Evolutionary conservation across 2,888 invertebrate genomes (phyloP).

Genomic region (Oegoconia quadripuncta): DNA sequence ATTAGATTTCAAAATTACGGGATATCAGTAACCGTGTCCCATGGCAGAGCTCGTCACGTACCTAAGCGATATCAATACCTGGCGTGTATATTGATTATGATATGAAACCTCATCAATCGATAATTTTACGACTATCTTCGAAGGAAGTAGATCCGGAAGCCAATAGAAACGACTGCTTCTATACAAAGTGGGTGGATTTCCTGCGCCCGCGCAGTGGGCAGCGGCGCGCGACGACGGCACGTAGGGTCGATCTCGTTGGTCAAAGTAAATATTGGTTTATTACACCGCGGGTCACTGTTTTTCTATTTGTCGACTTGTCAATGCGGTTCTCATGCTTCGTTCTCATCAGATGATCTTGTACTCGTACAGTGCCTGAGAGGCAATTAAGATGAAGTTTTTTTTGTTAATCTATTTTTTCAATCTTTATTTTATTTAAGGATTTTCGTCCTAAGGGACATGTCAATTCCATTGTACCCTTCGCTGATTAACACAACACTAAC

Average conservation of each 20-base stretch:
- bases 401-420: no score
- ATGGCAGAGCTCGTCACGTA: no score
- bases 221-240: constrained; percentile 41
- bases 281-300: constrained; percentile 35
- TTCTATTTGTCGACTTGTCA: constrained; percentile 29
- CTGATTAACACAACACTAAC: no score
- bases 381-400: no score
- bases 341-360: constrained; percentile 3
- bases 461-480: no score
- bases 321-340: constrained; percentile 5
- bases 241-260: constrained; percentile 49
- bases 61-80: no score
- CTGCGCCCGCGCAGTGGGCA: constrained; percentile 33
- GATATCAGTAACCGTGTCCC: no score
- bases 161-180: constrained; percentile 29
- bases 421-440: no score
- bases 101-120: background rate
- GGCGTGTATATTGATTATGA: background rate
- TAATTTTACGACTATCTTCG: constrained; percentile 7
- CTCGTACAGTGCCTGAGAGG: no score
- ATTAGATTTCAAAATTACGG: no score
- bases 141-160: constrained; percentile 41
- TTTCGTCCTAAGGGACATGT: no score
- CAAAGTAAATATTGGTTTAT: constrained; percentile 58
- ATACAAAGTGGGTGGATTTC: constrained; percentile 40